These are phyloP conservation scores for Oophaga pumilio DNA, from an alignment of 2,113 vertebrate genomes.

Conservation along the genomic window DNA sequence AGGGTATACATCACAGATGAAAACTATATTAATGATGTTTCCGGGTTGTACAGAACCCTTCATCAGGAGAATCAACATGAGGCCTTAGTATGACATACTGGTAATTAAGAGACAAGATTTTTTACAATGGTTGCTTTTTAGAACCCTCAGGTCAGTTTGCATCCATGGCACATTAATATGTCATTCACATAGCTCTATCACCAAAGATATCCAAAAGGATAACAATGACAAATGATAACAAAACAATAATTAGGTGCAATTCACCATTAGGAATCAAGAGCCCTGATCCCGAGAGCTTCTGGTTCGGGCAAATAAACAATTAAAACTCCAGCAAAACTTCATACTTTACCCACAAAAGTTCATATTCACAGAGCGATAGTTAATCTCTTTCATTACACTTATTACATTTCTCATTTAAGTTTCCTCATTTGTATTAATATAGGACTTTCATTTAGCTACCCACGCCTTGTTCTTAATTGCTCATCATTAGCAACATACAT, in stretches of 20 bases:
- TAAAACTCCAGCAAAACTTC: slow-evolving; percentile 15
- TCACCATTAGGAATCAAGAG: neutral
- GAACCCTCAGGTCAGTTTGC: neutral
- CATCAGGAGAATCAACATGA: no score
- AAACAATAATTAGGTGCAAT: slow-evolving; percentile 1
- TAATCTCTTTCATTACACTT: slow-evolving; percentile 74
- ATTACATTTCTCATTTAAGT: slow-evolving; percentile 83
- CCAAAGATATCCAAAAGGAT: neutral
- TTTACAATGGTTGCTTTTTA: neutral
- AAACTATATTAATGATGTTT: no score
- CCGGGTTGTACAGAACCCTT: no score
- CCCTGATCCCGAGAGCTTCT: neutral
- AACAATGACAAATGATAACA: neutral
- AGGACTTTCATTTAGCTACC: slow-evolving; percentile 80
- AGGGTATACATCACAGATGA: no score
- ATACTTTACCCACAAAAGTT: slow-evolving; percentile 13
- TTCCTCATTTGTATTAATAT: slow-evolving; percentile 76
- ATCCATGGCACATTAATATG: neutral
- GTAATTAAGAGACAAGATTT: neutral
- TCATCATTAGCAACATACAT: slow-evolving; percentile 83
- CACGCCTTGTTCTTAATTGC: slow-evolving; percentile 82
- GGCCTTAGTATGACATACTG: neutral
- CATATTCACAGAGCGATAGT: slow-evolving; percentile 61
- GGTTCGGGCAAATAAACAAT: neutral
- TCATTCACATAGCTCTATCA: neutral